Conservation (phyloP, 2,888 invertebrate species). For the Cosmia pyralina region DNA sequence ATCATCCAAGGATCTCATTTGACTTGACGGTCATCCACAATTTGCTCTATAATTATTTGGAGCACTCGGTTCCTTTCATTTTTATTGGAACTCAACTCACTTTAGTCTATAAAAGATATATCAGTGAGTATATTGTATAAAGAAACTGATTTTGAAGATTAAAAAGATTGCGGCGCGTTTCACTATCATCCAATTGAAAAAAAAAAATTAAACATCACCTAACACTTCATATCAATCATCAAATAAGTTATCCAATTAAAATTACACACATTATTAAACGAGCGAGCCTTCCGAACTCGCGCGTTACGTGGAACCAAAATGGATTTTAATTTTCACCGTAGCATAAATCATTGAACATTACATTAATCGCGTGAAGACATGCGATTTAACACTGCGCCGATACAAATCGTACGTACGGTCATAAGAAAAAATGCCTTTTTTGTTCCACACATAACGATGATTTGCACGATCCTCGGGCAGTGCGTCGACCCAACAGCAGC, state of each 20-base stretch:
- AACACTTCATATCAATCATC: slow-evolving; percentile 10
- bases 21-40: slow-evolving; percentile 41
- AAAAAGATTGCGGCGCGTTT: neutral
- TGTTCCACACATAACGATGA: slow-evolving; percentile 72
- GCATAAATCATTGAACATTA: slow-evolving; percentile 73
- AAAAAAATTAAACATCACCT: slow-evolving; percentile 7
- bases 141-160: neutral
- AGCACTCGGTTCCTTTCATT: slow-evolving; percentile 41
- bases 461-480: slow-evolving; percentile 78
- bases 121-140: neutral
- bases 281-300: slow-evolving; percentile 56
- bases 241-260: slow-evolving; percentile 44
- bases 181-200: slow-evolving; percentile 1
- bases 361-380: slow-evolving; percentile 75
- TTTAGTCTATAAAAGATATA: slow-evolving; percentile 13
- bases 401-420: slow-evolving; percentile 70
- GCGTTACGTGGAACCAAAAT: slow-evolving; percentile 64
- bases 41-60: slow-evolving; percentile 57
- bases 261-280: slow-evolving; percentile 38
- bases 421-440: slow-evolving; percentile 68
- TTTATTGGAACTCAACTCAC: slow-evolving; percentile 20
- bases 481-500: slow-evolving; percentile 81
- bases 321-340: slow-evolving; percentile 63
- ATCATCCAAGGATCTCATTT: slow-evolving; percentile 66
- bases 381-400: slow-evolving; percentile 73